phyloP scores from a whole-genome alignment of 2,888 invertebrate genomes.

The Microctonus aethiopoides region DNA sequence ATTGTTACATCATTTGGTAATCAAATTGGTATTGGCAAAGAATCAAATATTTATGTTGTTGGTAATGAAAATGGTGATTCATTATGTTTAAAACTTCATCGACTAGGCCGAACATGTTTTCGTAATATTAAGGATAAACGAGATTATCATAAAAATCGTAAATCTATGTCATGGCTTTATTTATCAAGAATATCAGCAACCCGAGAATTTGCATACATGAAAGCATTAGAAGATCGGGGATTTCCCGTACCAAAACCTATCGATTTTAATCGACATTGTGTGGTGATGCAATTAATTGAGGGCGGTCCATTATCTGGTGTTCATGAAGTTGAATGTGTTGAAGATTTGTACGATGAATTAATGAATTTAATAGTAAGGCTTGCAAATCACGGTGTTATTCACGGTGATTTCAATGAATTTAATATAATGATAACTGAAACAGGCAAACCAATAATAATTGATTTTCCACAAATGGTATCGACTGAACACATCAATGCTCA shows the following conservation, averaged over 20 bases:
- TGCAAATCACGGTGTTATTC: slow-evolving; percentile 95
- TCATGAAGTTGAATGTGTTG: slow-evolving; percentile 75
- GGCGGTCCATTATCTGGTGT: slow-evolving; percentile 82
- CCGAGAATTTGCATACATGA: slow-evolving; percentile 98
- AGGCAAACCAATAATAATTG: slow-evolving; percentile 87
- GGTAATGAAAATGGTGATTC: slow-evolving; percentile 82
- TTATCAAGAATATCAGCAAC: slow-evolving; percentile 95
- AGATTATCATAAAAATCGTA: slow-evolving; percentile 94
- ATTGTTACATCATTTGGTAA: slow-evolving; percentile 91
- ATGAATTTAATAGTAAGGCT: slow-evolving; percentile 93
- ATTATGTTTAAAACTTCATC: slow-evolving; percentile 90
- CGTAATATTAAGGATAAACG: slow-evolving; percentile 94
- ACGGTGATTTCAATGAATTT: slow-evolving; percentile 99
- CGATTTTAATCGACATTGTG: slow-evolving; percentile 94
- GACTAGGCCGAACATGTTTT: slow-evolving; percentile 95
- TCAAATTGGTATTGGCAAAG: slow-evolving; percentile 99
- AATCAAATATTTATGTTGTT: slow-evolving; percentile 95
- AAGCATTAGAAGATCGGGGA: slow-evolving; percentile 86
- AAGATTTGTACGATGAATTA: slow-evolving; percentile 87
- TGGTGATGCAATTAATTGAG: slow-evolving; percentile 92
- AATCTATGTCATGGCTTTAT: slow-evolving; percentile 94
- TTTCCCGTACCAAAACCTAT: slow-evolving; percentile 97
- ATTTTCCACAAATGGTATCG: slow-evolving; percentile 99
- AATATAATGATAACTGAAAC: slow-evolving; percentile 91
- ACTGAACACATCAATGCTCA: slow-evolving; percentile 92